These are phyloP conservation scores for Rhabdomys dilectus DNA, from an alignment of 2,113 vertebrate species.

Conservation along the genomic window DNA sequence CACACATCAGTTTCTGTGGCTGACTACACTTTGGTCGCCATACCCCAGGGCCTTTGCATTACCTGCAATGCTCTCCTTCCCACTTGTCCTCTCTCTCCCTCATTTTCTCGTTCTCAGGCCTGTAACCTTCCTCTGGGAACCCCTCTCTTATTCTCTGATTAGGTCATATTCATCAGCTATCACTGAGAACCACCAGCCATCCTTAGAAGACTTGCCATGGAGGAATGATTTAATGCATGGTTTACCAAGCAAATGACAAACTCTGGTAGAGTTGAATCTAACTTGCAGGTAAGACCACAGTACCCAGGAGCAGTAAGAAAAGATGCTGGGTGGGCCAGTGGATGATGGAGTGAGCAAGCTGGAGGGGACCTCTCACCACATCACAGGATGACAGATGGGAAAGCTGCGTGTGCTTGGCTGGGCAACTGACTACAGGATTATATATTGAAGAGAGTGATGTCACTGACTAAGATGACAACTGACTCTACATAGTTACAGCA, in stretches of 20 bases:
- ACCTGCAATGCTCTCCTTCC: not conserved
- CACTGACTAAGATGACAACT: not conserved
- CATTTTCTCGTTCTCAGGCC: not conserved
- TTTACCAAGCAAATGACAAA: not conserved
- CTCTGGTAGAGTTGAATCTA: not conserved
- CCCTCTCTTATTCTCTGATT: not conserved
- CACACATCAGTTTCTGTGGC: not conserved
- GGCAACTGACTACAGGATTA: not conserved
- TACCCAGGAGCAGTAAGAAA: not conserved
- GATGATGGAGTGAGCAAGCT: not conserved
- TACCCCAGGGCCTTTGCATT: not conserved
- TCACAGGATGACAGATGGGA: rapidly evolving
- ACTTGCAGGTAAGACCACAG: not conserved
- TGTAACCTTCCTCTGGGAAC: not conserved
- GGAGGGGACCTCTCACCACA: not conserved
- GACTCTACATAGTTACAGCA: not conserved
- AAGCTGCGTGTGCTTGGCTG: no score
- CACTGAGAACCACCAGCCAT: not conserved
- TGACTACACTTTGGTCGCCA: not conserved
- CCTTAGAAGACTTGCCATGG: not conserved
- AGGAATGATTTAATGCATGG: no score
- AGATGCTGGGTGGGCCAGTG: not conserved
- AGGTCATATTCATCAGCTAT: not conserved
- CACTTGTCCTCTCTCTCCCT: not conserved
- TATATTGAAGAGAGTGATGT: not conserved